Evolutionary conservation across 2,888 invertebrate genomes (phyloP).

Genomic region (Aethes cnicana): DNA sequence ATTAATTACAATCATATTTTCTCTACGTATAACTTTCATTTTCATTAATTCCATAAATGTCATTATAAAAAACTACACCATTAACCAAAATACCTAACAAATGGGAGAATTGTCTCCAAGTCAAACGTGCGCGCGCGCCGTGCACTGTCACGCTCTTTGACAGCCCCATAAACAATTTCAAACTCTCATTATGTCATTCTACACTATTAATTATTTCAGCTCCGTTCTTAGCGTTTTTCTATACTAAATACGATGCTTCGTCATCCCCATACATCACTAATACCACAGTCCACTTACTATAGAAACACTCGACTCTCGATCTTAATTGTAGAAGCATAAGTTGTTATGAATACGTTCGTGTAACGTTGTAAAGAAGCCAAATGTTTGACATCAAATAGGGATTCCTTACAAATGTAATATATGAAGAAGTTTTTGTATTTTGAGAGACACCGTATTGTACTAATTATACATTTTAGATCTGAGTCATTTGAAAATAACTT

Average conservation of each 20-base stretch:
- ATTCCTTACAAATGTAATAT: slow-evolving; percentile 23
- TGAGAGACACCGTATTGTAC: slow-evolving; percentile 21
- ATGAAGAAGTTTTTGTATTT: no score
- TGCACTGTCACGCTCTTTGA: slow-evolving; percentile 16
- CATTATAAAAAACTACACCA: slow-evolving; percentile 5
- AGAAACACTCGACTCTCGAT: neutral
- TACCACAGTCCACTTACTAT: neutral
- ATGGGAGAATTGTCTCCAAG: slow-evolving; percentile 17
- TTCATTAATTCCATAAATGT: neutral
- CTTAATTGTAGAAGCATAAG: neutral
- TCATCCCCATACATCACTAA: slow-evolving; percentile 26
- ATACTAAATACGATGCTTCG: slow-evolving; percentile 22
- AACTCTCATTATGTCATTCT: slow-evolving; percentile 29
- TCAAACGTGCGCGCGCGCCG: slow-evolving; percentile 11
- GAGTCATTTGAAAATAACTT: slow-evolving; percentile 15
- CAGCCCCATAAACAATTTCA: slow-evolving; percentile 28
- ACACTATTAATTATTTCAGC: slow-evolving; percentile 27
- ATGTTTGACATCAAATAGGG: slow-evolving; percentile 26
- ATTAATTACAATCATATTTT: no score
- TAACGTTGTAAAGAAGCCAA: slow-evolving; percentile 13
- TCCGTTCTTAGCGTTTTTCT: slow-evolving; percentile 18
- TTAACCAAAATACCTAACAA: slow-evolving; percentile 23
- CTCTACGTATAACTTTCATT: neutral
- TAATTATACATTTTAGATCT: slow-evolving; percentile 20
- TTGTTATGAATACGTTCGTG: neutral